Evolutionary conservation across 2,888 invertebrate species (phyloP).

Genomic region (Lasiommata megera): DNA sequence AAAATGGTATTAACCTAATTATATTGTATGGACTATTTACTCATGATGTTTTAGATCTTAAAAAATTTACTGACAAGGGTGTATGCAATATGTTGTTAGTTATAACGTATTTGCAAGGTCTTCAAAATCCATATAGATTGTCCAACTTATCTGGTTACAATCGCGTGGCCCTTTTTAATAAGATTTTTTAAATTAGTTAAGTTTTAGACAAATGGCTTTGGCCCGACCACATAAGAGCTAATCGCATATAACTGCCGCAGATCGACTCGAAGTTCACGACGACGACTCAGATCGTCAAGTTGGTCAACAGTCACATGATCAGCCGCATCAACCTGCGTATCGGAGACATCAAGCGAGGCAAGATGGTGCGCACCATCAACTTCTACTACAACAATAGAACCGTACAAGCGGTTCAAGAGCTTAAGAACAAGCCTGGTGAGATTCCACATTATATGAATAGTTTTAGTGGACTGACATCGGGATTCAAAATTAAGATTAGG

Average conservation of each 20-base stretch:
- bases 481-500: too few relatives aligned
- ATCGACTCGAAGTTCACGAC: slow-evolving; percentile 98
- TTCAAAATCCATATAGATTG: too few relatives aligned
- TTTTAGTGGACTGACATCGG: too few relatives aligned
- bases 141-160: too few relatives aligned
- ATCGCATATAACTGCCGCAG: slow-evolving; percentile 58
- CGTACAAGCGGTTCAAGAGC: slow-evolving; percentile 97
- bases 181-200: too few relatives aligned
- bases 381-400: slow-evolving; percentile 98
- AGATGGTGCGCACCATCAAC: slow-evolving; percentile 98
- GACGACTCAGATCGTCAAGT: slow-evolving; percentile 97
- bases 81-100: not conserved
- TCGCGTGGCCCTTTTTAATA: too few relatives aligned
- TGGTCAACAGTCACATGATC: slow-evolving; percentile 97
- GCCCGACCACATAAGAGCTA: slow-evolving; percentile 46
- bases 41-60: too few relatives aligned
- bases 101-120: too few relatives aligned
- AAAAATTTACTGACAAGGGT: not conserved
- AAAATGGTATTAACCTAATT: too few relatives aligned
- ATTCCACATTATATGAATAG: not conserved
- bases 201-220: slow-evolving; percentile 17
- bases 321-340: slow-evolving; percentile 96
- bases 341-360: slow-evolving; percentile 96
- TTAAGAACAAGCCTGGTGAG: slow-evolving; percentile 94
- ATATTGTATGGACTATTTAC: too few relatives aligned